phyloP scores from a whole-genome alignment of 1,140 invertebrate genomes.

The Diabrotica virgifera region DNA sequence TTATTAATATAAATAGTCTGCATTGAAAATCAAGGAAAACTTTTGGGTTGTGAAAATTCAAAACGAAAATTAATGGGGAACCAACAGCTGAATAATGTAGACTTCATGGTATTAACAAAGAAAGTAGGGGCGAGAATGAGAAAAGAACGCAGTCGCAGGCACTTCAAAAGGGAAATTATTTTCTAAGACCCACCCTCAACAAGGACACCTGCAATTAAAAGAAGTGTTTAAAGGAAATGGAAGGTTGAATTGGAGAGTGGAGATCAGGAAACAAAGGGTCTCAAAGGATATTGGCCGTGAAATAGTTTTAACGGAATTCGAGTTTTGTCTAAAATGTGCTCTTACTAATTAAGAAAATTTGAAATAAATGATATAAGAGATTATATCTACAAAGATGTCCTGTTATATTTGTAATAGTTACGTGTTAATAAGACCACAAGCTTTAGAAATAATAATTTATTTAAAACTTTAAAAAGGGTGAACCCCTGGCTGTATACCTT shows the following conservation, averaged over 20 bases:
- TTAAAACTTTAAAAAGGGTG: too few relatives aligned
- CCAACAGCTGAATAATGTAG: slow-evolving; percentile 9
- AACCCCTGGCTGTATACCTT: too few relatives aligned
- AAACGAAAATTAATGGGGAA: slow-evolving; percentile 12
- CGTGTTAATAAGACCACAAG: too few relatives aligned
- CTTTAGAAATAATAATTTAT: too few relatives aligned
- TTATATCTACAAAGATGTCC: too few relatives aligned
- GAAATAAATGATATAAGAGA: too few relatives aligned
- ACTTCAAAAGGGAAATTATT: slow-evolving; percentile 12
- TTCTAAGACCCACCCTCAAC: slow-evolving; percentile 4
- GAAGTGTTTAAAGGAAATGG: slow-evolving; percentile 9
- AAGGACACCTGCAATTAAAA: slow-evolving; percentile 14
- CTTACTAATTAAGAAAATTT: too few relatives aligned
- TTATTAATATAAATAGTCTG: background rate
- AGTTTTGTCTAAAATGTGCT: too few relatives aligned
- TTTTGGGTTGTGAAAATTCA: background rate
- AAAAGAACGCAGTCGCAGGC: slow-evolving; percentile 12
- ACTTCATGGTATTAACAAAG: slow-evolving; percentile 9
- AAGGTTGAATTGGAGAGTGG: slow-evolving; percentile 1
- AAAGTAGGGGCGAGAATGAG: background rate
- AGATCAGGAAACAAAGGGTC: background rate
- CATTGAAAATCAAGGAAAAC: slow-evolving; percentile 2
- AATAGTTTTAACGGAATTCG: background rate
- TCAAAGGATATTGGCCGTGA: background rate
- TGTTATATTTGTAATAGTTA: too few relatives aligned